Base-by-base conservation (phyloP, 2,113 vertebrate species). In the Lampris incognitus region DNA sequence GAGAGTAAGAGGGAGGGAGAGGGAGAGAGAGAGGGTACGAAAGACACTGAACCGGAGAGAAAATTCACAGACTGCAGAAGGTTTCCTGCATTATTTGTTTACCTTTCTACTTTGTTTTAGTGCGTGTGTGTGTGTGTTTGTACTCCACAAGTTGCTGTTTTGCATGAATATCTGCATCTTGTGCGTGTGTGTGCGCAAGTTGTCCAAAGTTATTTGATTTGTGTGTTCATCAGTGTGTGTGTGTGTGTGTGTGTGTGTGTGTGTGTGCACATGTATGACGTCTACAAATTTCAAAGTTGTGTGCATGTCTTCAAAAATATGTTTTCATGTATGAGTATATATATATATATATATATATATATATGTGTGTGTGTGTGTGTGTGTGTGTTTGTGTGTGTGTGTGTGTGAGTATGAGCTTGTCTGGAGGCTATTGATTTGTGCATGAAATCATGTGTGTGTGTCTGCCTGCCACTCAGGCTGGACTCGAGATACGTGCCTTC, bases 401-500 rank as follows among this genome's bases (percentile, higher is more conserved):
- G 72, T 81, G 81, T 57, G 70, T 24, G 24, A 24, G 24, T 24
- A 24, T 10, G 41, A 48, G 65, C 9, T 40, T 37, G 36, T 9
- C n/a, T n/a, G 57, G 46, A 6, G 54, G 37, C 63, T 10, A 3
- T 54, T n/a, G 54, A 37, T 63, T 38, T 42, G 11, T 13, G 58
- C 60, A 54, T 41, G 38, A 13, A 42, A 5, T 39, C 24, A 57
- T 48, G 62, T 66, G 81, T 54, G 74, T 44, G 76, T 82, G 85
- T 83, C 75, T 83, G 85, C 89, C 87, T 89, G 85, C 83, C 84
- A 87, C 84, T 78, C 24, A 24, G 24, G 24, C 24, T 24, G 24
- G 24, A 24, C 24, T 24, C 24, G 91, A 93, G 81, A 88, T 93
- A 94, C 94, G 89, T 96, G 97, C 98, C 97, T 97, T 99, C 98